These are phyloP conservation scores for Mustela nigripes DNA, from an alignment of 2,113 vertebrate species.

Conservation along the genomic window DNA sequence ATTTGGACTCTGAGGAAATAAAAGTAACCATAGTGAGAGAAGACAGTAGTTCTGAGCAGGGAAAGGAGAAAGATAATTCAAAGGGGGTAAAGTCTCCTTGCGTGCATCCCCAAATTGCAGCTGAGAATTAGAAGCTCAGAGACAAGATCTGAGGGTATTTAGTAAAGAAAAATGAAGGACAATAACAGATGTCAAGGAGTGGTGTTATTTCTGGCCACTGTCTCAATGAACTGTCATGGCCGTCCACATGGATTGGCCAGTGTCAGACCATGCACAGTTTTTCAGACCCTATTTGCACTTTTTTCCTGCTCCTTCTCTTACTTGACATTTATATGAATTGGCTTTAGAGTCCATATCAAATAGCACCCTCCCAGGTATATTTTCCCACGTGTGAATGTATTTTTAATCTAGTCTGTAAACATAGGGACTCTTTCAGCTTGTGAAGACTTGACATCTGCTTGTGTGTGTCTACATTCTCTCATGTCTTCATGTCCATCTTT, in stretches of 20 bases:
- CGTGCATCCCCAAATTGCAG: background rate
- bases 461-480: slow-evolving; percentile 8
- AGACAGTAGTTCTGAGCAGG: background rate
- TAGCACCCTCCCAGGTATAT: background rate
- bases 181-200: background rate
- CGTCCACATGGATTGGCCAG: background rate
- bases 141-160: slow-evolving; percentile 21
- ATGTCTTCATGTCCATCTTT: slow-evolving; percentile 48
- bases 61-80: background rate
- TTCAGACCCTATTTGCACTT: slow-evolving; percentile 1
- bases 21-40: background rate
- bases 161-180: slow-evolving; percentile 32
- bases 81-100: background rate
- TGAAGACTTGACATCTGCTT: background rate
- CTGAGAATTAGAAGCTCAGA: slow-evolving; percentile 4
- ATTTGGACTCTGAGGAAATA: slow-evolving; percentile 24
- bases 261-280: background rate
- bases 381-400: background rate
- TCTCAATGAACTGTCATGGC: slow-evolving; percentile 27
- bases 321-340: slow-evolving; percentile 59
- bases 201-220: background rate
- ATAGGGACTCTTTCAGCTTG: background rate
- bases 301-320: slow-evolving; percentile 36
- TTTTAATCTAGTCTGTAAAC: slow-evolving; percentile 45
- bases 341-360: slow-evolving; percentile 44